Evolutionary conservation across 2,888 invertebrate species (phyloP).

Genomic region (Brenthis hecate): DNA sequence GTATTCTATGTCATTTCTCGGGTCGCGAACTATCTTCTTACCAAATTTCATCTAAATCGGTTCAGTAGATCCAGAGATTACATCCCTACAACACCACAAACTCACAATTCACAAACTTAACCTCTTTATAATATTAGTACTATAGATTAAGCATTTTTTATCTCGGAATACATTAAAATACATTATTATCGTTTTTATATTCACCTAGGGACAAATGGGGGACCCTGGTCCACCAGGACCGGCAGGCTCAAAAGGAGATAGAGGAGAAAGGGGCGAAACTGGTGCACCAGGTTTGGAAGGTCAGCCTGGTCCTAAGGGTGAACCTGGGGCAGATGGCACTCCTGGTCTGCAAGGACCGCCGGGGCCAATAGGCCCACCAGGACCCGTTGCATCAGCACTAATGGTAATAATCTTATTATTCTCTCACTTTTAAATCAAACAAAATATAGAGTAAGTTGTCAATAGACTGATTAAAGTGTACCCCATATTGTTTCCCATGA

Average conservation of each 20-base stretch:
- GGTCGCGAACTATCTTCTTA: no score
- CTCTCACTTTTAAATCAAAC: background rate
- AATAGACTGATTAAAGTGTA: no score
- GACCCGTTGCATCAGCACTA: slow-evolving; percentile 51
- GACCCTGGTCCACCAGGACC: slow-evolving; percentile 86
- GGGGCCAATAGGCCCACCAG: slow-evolving; percentile 86
- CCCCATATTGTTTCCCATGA: no score
- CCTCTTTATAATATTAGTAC: no score
- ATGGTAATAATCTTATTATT: slow-evolving; percentile 51
- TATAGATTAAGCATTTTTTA: no score
- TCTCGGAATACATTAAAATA: background rate
- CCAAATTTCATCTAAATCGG: no score
- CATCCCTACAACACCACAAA: no score
- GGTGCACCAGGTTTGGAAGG: slow-evolving; percentile 86
- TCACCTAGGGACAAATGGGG: slow-evolving; percentile 84
- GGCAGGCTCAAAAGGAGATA: slow-evolving; percentile 84
- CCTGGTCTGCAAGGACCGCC: slow-evolving; percentile 86
- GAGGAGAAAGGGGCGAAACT: slow-evolving; percentile 86
- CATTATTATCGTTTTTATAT: background rate
- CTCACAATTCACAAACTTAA: no score
- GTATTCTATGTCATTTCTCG: no score
- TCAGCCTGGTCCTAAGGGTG: slow-evolving; percentile 89
- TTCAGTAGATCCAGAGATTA: no score
- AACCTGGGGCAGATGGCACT: slow-evolving; percentile 87
- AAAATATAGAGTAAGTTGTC: background rate